Evolutionary conservation across 2,888 invertebrate genomes (phyloP), one percentile per base, ranked within the genome.

Genomic region (Calephelis perditalis): DNA sequence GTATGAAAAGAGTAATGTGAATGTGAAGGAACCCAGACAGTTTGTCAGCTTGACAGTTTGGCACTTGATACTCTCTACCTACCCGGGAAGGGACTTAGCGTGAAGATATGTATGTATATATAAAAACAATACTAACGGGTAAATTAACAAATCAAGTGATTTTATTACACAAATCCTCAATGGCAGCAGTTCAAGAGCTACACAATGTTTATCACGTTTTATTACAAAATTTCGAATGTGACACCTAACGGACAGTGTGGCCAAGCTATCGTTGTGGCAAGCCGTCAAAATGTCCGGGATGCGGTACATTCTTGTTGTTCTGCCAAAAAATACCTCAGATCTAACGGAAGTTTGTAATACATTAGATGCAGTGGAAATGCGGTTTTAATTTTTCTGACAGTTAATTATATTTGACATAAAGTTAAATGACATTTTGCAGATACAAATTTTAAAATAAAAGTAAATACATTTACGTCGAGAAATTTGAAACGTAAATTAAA

Each of bases 241-340:
- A 58, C 46, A 60, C 45, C 54, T 57, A 35, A 35, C 15, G 47
- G 35, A 46, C 47, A 46, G 35, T 49, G 10, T 5, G 49, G 36
- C 36, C 46, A 36, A 45, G 44, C 26, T 44, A 35, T 54, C 57
- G 56, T 62, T 66, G 64, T 63, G 63, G 60, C 64, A 60, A 64
- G 62, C 64, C 62, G 64, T 65, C 61, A 63, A 71, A 70, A 68
- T 68, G 70, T 71, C 71, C 71, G 61, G 64, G 63, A 63, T 64
- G 58, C 68, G 68, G 67, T 59, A 59, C 63, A 73, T 72, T 72
- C 69, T 68, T 75, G 76, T 72, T 63, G 60, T 54, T 63, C 63
- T 75, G 77, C 78, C 76, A 78, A 72, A 70, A 69, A 58, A 70
- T 65, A 63, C 63, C 64, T 61, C 52, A 65, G 63, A 64, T 61